Evolutionary conservation across 2,113 vertebrate species (phyloP), one percentile per base, ranked within the genome.

Genomic region (Campylomormyrus tamandua): DNA sequence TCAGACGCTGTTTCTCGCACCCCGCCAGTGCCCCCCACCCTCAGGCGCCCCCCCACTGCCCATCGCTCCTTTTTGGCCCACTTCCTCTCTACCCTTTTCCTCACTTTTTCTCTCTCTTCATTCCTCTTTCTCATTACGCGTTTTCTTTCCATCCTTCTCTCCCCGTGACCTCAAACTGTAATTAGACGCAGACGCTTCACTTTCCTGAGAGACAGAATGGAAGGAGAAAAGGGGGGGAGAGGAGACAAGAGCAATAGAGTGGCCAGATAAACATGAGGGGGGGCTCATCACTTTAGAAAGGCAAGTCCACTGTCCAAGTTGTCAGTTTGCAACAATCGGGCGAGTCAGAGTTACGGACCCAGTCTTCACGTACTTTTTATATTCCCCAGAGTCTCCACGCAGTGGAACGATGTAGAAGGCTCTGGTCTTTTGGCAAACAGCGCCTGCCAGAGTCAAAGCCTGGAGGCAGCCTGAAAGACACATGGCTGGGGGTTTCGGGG

Each of bases 151-250:
- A 90, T 92, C 70, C 80, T 7, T 87, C 90, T 93, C 90, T 53
- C 89, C 92, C 93, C 92, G 90, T 91, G 91, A 91, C 92, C 90
- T 92, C 92, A 88, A 88, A 77, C 0, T 87, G 83, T 95, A 93
- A 95, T 95, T 94, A 95, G 94, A 90, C 89, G 31, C 94, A 95
- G 94, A 90, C 89, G 31, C 90, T 88, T 53, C 85, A 48, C 46
- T 90, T 90, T 89, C 92, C 53, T 48, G 83, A 91, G 93, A 93
- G 88, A 87, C n/a, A n/a, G n/a, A 94, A 93, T 92, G 92, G 88
- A 39, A 35, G 53, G n/a, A 66, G 39, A 53, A 83, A 86, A 31
- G 35, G 35, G 50, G 39, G 31, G 31, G 70, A n/a, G 13, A 0
- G 15, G 70, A 5, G 5, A 84, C 48, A 7, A 53, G 39, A 80